Evolutionary conservation across 1,140 invertebrate genomes (phyloP), one percentile per base, ranked within the genome.

Genomic region (Trachymyrmex cornetzi): DNA sequence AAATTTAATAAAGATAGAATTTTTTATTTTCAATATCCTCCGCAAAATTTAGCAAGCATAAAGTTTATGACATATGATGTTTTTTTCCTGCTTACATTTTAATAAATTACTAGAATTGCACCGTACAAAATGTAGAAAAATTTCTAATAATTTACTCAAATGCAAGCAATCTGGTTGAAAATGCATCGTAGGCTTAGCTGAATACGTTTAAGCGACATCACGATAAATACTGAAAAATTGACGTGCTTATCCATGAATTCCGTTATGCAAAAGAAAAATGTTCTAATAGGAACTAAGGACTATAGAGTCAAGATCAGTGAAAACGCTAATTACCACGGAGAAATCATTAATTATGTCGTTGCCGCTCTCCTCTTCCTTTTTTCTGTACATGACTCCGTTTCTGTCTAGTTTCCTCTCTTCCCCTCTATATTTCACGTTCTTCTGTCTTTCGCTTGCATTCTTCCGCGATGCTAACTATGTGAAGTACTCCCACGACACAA

Each of bases 281-380:
- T 63, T 24, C 16, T 38, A 75, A 84, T 87, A 93, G 86, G 88
- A 94, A 92, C 67, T 90, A 88, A 88, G 90, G 87, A 79, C 86
- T 84, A 44, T 44, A 55, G 69, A 91, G 88, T 88, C 90, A 93
- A 93, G 92, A 93, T 90, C 92, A 94, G 93, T 94, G 94, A 94
- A 94, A 94, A 94, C 92, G 75, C 87, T 94, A 94, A 94, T 94
- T 94, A 92, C 86, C 85, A 82, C 82, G 86, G 91, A 92, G 92
- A 94, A 93, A 94, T 95, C 92, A 94, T 94, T 93, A 93, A 94
- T 94, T 94, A 94, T 92, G 89, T 93, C 90, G 92, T 88, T 88
- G 61, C 57, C 82, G 74, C 85, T 86, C 77, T 66, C 16, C 79
- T 67, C 74, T 82, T n/a, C 75, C 69, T 87, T 87, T 69, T 67